Percentiles rank a stretch among this genome's conserved stretches.
These are phyloP conservation scores for Drosophila demipolita DNA, from an alignment of 2,888 invertebrate genomes.

Conservation along the genomic window DNA sequence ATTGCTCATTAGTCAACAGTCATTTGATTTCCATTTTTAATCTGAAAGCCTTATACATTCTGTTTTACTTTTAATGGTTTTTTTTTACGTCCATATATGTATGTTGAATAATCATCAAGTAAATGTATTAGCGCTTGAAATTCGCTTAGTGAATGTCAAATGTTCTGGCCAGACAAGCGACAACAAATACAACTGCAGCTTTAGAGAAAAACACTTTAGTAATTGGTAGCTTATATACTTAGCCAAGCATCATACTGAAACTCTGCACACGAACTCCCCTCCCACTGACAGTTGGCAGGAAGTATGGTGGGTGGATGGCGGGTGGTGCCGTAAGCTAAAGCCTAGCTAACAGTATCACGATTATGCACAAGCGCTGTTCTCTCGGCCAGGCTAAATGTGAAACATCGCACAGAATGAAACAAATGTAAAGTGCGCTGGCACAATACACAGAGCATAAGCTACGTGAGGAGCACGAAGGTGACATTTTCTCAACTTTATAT, in stretches of 20 bases:
- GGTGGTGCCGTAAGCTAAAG: conserved; percentile 16
- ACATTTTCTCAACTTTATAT: conserved; percentile 3
- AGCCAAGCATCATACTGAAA: conserved; percentile 42
- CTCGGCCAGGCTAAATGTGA: conserved; percentile 67
- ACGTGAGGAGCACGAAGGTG: conserved; percentile 22
- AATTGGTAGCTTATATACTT: conserved; percentile 76
- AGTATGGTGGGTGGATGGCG: neutral
- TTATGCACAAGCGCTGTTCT: conserved; percentile 68
- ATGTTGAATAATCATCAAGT: neutral
- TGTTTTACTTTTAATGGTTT: neutral
- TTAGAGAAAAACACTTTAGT: conserved; percentile 75
- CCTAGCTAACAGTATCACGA: conserved; percentile 70
- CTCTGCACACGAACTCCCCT: neutral
- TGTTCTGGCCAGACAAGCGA: conserved; percentile 8
- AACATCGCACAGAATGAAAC: conserved; percentile 67
- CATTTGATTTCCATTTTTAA: neutral
- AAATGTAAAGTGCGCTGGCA: conserved; percentile 54
- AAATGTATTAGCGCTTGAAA: conserved; percentile 27
- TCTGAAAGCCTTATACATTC: neutral
- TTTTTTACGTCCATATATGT: neutral
- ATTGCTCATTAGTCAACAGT: neutral
- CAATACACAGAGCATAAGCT: conserved; percentile 1
- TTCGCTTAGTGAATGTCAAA: conserved; percentile 21
- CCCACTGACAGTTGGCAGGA: neutral
- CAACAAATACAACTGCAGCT: conserved; percentile 36